Evolutionary conservation across 2,888 invertebrate genomes (phyloP).

Genomic region (Abrostola triplasia): DNA sequence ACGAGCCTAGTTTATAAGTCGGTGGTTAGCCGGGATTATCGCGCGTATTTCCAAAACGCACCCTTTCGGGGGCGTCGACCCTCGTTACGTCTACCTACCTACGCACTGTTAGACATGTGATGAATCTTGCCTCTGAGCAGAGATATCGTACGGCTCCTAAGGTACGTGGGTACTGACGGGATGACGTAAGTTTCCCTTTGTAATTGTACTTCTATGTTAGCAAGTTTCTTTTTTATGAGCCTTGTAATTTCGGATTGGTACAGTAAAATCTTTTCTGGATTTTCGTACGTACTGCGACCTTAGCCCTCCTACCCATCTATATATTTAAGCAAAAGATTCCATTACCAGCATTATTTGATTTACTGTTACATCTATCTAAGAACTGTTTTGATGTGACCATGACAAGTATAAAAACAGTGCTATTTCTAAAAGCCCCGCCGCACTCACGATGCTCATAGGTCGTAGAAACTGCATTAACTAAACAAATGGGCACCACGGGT

Average conservation of each 20-base stretch:
- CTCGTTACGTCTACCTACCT: slow-evolving; percentile 40
- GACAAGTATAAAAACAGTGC: slow-evolving; percentile 1
- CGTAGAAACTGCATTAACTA: slow-evolving; percentile 40
- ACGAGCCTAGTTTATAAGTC: slow-evolving; percentile 48
- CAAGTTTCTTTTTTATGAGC: slow-evolving; percentile 13
- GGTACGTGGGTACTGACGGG: slow-evolving; percentile 8
- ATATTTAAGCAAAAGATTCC: too few species aligned
- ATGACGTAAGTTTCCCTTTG: slow-evolving; percentile 26
- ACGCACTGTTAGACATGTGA: slow-evolving; percentile 48
- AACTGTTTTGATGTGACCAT: neutral
- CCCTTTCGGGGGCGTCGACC: slow-evolving; percentile 59
- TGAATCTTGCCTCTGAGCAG: slow-evolving; percentile 43
- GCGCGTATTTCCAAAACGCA: slow-evolving; percentile 49
- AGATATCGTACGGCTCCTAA: slow-evolving; percentile 28
- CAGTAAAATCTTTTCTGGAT: slow-evolving; percentile 8
- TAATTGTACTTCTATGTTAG: slow-evolving; percentile 14
- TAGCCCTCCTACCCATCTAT: too few species aligned
- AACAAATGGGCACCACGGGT: slow-evolving; percentile 59
- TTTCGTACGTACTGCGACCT: neutral
- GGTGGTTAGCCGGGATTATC: slow-evolving; percentile 59
- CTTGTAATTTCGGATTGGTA: slow-evolving; percentile 31
- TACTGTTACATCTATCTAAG: neutral
- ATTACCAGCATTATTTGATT: too few species aligned
- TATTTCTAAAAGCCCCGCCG: slow-evolving; percentile 26
- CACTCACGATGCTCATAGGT: slow-evolving; percentile 22